A percentile compares a stretch with the other conserved stretches of the same genome.
These are phyloP conservation scores for Myotis pilosus DNA, from an alignment of 2,797 vertebrate species.

Conservation along the genomic window DNA sequence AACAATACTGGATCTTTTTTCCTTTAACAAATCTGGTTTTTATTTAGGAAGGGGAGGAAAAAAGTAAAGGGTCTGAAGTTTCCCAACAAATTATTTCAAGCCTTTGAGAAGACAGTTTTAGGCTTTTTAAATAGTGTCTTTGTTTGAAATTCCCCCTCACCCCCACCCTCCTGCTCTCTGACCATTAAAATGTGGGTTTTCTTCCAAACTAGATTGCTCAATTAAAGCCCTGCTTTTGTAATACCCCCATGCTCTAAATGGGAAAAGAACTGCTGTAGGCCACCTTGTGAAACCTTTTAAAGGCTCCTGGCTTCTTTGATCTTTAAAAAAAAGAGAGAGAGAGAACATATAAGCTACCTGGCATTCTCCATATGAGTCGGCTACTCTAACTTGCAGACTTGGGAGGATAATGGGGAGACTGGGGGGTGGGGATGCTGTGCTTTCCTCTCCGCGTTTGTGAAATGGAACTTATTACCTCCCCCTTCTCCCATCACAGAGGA, in stretches of 20 bases:
- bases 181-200: slow-evolving; percentile 79
- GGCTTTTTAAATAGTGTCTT: slow-evolving; percentile 79
- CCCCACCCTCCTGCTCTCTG: slow-evolving; percentile 68
- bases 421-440: not conserved
- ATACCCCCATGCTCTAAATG: slow-evolving; percentile 67
- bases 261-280: slow-evolving; percentile 72
- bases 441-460: slow-evolving; percentile 11
- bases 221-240: slow-evolving; percentile 78
- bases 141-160: slow-evolving; percentile 75
- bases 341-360: slow-evolving; percentile 41
- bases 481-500: slow-evolving; percentile 21
- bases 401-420: not conserved
- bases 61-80: slow-evolving; percentile 80
- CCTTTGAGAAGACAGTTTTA: slow-evolving; percentile 79
- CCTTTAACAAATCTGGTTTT: slow-evolving; percentile 81
- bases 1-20: slow-evolving; percentile 75
- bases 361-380: not conserved
- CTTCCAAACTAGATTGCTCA: slow-evolving; percentile 79
- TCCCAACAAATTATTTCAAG: slow-evolving; percentile 82
- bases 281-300: slow-evolving; percentile 75
- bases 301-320: slow-evolving; percentile 66
- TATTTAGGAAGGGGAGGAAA: slow-evolving; percentile 78
- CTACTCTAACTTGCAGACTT: not conserved
- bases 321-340: slow-evolving; percentile 11
- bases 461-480: slow-evolving; percentile 21